Evolutionary conservation across 2,797 vertebrate species (phyloP), one percentile per base, ranked within the genome.

Genomic region (Aeoliscus strigatus): DNA sequence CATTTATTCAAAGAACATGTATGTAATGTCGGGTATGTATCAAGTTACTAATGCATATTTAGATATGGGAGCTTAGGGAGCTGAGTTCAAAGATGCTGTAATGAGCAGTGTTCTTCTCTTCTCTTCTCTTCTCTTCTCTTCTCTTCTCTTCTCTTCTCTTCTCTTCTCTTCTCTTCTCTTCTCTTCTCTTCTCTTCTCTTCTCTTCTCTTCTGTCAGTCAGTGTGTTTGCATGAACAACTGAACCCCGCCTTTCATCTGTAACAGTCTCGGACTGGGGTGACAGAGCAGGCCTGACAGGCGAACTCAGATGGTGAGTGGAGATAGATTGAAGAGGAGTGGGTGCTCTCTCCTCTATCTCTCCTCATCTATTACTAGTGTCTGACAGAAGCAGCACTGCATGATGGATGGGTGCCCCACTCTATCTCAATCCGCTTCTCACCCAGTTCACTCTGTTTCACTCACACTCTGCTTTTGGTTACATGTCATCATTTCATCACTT

Each of bases 321-420:
- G 78, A 79, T 73, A 69, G 73, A 79, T 66, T 54, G 76, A 73
- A 69, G 71, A 75, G 60, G 70, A 80, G 65, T 76, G 78, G 73
- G 68, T 72, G 68, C 54, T 62, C 70, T 67, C 66, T 51, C 45
- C 56, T 71, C 60, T 76, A 65, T 77, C 69, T 65, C 66, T 71
- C 51, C 58, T 50, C 71, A 81, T 83, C 77, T 80, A 70, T 78
- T 79, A 70, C 75, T 64, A 16, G 54, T 50, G 70, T 70, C 75
- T 81, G 79, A 73, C 61, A 75, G 55, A 79, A 51, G 54, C 75
- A 67, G 34, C 29, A 14, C 42, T 12, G n/a, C 29, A 69, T 83
- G 77, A 83, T 75, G 60, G 68, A 83, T 85, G 65, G 65, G 50
- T 64, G 60, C 55, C 44, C 47, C 26, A 23, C 57, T 61, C 59